Conservation (phyloP, 2,113 vertebrate genomes). For the Thalassarche chlororhynchos region DNA sequence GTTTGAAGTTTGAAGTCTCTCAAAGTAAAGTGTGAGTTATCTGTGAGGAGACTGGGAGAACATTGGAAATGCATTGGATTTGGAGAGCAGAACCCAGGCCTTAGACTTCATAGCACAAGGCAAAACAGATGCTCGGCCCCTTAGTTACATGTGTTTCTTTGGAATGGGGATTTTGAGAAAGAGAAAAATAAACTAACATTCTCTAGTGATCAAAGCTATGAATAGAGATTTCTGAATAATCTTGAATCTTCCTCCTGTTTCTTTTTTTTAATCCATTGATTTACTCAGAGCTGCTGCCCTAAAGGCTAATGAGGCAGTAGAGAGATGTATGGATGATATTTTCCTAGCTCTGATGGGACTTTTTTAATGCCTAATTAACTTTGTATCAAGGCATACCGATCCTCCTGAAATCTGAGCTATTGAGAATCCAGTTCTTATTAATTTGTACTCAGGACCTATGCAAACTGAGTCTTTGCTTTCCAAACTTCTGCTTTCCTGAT, state of each 20-base stretch:
- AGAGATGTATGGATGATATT: conserved; percentile 15
- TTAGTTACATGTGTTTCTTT: rapidly evolving
- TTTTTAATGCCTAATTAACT: background rate
- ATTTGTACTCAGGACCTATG: background rate
- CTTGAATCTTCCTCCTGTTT: background rate
- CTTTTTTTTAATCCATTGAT: background rate
- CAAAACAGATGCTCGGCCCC: background rate
- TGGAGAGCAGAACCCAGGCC: background rate
- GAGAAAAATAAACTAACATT: background rate
- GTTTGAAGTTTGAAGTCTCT: background rate
- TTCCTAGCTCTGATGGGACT: background rate
- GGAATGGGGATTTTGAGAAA: background rate
- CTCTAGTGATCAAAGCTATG: background rate
- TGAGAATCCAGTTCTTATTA: background rate
- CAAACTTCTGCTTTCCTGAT: background rate
- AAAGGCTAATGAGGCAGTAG: conserved; percentile 1
- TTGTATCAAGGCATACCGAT: background rate
- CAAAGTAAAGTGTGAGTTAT: background rate
- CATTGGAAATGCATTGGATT: rapidly evolving
- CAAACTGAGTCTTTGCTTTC: background rate
- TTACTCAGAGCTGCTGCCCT: background rate
- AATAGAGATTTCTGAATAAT: background rate
- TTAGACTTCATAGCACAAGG: background rate
- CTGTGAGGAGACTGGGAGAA: background rate
- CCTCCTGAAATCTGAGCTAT: background rate